These are phyloP conservation scores for Drosophila nasuta DNA, from an alignment of 1,140 invertebrate species.

Conservation along the genomic window DNA sequence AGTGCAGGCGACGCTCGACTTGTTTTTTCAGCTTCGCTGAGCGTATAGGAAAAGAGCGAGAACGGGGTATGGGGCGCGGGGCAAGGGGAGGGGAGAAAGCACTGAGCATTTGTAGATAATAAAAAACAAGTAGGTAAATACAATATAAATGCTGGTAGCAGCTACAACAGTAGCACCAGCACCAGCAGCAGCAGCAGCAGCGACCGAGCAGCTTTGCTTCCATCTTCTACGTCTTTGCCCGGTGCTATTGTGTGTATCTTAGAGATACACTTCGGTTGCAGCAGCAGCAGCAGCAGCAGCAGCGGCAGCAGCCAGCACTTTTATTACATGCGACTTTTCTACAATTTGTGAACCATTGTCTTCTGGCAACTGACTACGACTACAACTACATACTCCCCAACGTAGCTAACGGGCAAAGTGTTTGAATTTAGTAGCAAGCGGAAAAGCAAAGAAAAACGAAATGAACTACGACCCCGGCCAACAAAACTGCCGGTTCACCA, in stretches of 20 bases:
- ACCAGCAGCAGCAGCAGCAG: neutral
- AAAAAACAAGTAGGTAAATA: slow-evolving; percentile 84
- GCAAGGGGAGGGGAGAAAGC: slow-evolving; percentile 48
- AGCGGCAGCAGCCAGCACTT: slow-evolving; percentile 72
- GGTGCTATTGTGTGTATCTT: slow-evolving; percentile 62
- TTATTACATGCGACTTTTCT: slow-evolving; percentile 82
- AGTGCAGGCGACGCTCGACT: slow-evolving; percentile 82
- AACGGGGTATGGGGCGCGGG: neutral
- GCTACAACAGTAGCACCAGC: slow-evolving; percentile 14
- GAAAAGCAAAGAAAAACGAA: slow-evolving; percentile 81
- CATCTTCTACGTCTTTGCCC: slow-evolving; percentile 18
- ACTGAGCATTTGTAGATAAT: slow-evolving; percentile 79
- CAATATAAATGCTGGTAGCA: slow-evolving; percentile 82
- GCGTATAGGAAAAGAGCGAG: slow-evolving; percentile 65
- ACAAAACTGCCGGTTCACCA: slow-evolving; percentile 35
- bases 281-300: slow-evolving; percentile 46
- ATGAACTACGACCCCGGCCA: slow-evolving; percentile 74
- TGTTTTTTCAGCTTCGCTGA: slow-evolving; percentile 83
- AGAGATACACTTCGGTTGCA: slow-evolving; percentile 78
- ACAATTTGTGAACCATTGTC: slow-evolving; percentile 81
- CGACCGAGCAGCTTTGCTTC: neutral
- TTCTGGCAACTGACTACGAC: slow-evolving; percentile 44
- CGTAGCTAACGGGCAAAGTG: slow-evolving; percentile 72
- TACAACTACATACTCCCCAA: neutral
- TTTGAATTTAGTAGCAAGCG: slow-evolving; percentile 80